Evolutionary conservation across 2,888 invertebrate genomes (phyloP).

Genomic region (Apamea epomidion): DNA sequence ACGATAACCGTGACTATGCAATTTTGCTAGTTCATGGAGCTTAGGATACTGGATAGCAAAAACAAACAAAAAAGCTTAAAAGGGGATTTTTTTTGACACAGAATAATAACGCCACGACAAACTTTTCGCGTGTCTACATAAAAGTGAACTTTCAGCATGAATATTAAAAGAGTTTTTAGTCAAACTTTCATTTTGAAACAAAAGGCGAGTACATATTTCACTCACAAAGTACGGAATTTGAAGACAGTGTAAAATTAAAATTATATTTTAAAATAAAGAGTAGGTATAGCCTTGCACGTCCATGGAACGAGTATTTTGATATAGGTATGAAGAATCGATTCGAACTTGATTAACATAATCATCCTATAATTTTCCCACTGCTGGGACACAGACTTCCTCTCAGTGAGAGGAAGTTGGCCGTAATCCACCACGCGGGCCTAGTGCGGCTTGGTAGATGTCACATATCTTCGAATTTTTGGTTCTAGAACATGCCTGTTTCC

Average conservation of each 20-base stretch:
- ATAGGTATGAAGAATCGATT: not conserved
- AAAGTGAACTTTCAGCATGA: slow-evolving; percentile 19
- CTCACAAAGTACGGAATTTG: slow-evolving; percentile 4
- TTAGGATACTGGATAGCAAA: not conserved
- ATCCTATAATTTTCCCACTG: not conserved
- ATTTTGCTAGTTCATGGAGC: not conserved
- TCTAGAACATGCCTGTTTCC: not conserved
- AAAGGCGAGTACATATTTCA: slow-evolving; percentile 16
- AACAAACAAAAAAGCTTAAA: not conserved
- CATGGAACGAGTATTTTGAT: not conserved
- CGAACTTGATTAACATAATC: not conserved
- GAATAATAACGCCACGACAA: not conserved
- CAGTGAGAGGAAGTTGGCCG: not conserved
- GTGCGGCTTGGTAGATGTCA: not conserved
- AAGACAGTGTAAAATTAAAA: not conserved
- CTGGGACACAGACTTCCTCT: not conserved
- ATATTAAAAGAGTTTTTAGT: slow-evolving; percentile 27
- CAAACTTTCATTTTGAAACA: slow-evolving; percentile 13
- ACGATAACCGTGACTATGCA: not conserved
- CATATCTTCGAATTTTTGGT: not conserved
- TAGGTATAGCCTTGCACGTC: not conserved
- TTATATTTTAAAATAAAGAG: slow-evolving; percentile 6
- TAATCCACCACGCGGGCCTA: not conserved
- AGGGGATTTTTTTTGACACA: not conserved
- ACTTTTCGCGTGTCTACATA: slow-evolving; percentile 5